Base-by-base conservation (phyloP, 1,140 invertebrate genomes). In the Cotesia glomerata region DNA sequence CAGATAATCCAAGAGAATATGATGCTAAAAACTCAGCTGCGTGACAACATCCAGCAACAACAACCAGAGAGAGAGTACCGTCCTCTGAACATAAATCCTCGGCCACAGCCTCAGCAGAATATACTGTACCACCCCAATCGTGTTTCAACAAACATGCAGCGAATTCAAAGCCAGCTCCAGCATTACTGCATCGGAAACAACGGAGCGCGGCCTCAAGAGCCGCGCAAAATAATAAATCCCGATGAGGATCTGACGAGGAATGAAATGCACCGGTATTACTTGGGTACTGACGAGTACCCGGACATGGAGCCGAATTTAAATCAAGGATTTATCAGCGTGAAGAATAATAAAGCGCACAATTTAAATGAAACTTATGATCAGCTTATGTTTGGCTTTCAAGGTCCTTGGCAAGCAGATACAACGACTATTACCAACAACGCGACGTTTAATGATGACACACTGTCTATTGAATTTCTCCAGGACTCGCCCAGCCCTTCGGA, bases 1-100 rank as follows among this genome's bases (percentile, higher is more conserved):
- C 85, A 87, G 36, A 86, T 87, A 68, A 87, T 87, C 16, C 86
- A 88, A 62, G 85, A 88, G 56, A 87, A 86, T 56, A 88, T 86
- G 86, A 45, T 82, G 1, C 56, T 83, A 8, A 82, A 80, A 65
- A 85, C 84, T 80, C 81, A 78, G 18, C 56, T 74, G 0, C 56
- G 69, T 13, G 72, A 72, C 14, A 64, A 77, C 11, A 62, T 58
- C 0, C 16, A 11, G 18, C 34, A 51, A 7, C 69, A 58, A 4
- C 51, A 26, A n/a, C n/a, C n/a, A n/a, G n/a, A n/a, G n/a, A n/a
- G n/a, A 36, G 45, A 11, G 11, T 39, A 71, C 18, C 59, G 66
- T 65, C 45, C 9, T 45, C 7, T 72, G 3, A 61, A 61, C 26
- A 35, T 67, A 7, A 51, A 67, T 51, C 59, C 65, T 34, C 11